A percentile compares a stretch with the other conserved stretches of the same genome.
phyloP scores from a whole-genome alignment of 2,113 vertebrate species.

The Alosa alosa region DNA sequence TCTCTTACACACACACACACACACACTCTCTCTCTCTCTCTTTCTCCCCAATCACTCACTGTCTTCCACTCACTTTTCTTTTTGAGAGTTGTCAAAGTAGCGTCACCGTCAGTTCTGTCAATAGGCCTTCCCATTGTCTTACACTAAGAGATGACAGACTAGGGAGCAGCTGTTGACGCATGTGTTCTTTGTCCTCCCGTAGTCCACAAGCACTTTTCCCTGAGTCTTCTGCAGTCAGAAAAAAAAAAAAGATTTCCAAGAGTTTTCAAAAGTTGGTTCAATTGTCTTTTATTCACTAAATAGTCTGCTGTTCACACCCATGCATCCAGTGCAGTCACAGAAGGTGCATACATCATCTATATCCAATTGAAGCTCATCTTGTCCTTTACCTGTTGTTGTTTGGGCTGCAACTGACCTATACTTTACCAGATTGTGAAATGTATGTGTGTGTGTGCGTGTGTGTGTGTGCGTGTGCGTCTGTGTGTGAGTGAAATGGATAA shows the following conservation, averaged over 20 bases:
- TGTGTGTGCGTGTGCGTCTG: too few species aligned
- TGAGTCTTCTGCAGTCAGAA: background rate
- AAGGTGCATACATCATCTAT: background rate
- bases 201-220: background rate
- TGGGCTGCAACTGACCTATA: background rate
- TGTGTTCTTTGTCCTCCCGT: background rate
- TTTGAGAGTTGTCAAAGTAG: background rate
- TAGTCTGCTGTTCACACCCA: background rate
- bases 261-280: background rate
- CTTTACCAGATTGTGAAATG: background rate
- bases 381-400: background rate
- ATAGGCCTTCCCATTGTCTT: background rate
- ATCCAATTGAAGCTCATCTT: background rate
- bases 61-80: background rate
- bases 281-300: background rate
- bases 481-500: background rate
- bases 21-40: constrained; percentile 19
- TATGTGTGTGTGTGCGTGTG: background rate
- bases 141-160: background rate
- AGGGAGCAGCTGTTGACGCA: background rate
- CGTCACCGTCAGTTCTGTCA: background rate
- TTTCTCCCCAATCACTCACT: constrained; percentile 16
- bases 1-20: constrained; percentile 6
- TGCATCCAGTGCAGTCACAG: background rate
- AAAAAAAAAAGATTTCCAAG: background rate